Evolutionary conservation across 2,113 vertebrate species (phyloP).

Genomic region (Carlito syrichta): DNA sequence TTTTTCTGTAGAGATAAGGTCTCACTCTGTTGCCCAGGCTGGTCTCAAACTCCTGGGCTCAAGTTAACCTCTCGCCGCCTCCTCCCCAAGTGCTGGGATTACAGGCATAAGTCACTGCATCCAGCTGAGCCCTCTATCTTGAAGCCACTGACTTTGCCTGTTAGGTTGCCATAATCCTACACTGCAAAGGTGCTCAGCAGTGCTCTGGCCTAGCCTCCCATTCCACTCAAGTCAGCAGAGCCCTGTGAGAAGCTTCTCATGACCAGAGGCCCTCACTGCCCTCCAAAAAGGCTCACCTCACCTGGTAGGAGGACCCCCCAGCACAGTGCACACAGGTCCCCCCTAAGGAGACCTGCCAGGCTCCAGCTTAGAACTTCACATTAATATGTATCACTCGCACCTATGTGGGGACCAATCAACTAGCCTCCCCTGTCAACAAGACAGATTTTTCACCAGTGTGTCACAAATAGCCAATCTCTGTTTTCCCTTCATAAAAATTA

Average conservation of each 20-base stretch:
- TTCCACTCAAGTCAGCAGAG: not conserved
- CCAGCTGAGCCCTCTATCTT: not conserved
- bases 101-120: no score
- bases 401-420: not conserved
- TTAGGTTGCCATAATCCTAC: not conserved
- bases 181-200: not conserved
- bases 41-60: no score
- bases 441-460: not conserved
- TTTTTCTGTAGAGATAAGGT: no score
- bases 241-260: not conserved
- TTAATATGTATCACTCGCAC: accelerated
- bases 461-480: not conserved
- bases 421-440: not conserved
- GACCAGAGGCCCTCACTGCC: not conserved
- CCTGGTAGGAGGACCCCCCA: not conserved
- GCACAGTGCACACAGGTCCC: not conserved
- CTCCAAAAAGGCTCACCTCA: not conserved
- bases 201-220: not conserved
- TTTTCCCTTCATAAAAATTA: not conserved
- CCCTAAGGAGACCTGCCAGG: no score
- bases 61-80: no score
- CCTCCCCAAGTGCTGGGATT: no score
- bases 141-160: not conserved
- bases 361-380: no score
- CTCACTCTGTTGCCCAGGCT: no score